Base-by-base conservation (phyloP, 2,888 invertebrate genomes). In the Tortricodes alternella region DNA sequence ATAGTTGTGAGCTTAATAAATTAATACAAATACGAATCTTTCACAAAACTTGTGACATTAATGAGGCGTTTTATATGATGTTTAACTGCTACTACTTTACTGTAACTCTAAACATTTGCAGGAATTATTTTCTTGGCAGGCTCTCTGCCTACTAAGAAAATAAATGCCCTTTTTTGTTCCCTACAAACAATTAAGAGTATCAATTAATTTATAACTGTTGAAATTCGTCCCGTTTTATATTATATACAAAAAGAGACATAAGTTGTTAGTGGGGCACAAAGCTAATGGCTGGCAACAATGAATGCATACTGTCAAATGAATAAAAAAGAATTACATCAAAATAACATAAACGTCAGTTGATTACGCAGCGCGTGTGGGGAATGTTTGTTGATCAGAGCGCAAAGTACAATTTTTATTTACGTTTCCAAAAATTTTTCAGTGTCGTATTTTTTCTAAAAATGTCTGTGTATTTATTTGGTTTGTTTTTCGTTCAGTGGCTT, bases 381-480 rank as follows among this genome's bases (percentile, higher is more conserved):
- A 16, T 16, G 64, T 63, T 27, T 18, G 59, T 60, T 53, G 56
- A 52, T 34, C 46, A n/a, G 46, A 55, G 44, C 62, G 27, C 13
- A 35, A 50, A 23, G 52, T 56, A 58, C 62, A 60, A n/a, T 46
- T 41, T 39, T 67, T 71, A 70, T 71, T 77, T 80, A 80, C 78
- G 70, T 63, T 63, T 61, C 55, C 41, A 53, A 63, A 70, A 66
- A 64, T 58, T 66, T 67, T 62, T 68, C 61, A 60, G 46, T 67
- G 65, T 68, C n/a, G 64, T 68, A 46, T 63, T 52, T 62, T 57
- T 60, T 59, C 44, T 53, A 55, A 66, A 59, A 57, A 62, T 64
- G 48, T 50, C 13, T 11, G 29, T 46, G 23, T 18, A 16, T 18
- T 19, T 35, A 48, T 57, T 35, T 24, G n/a, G 19, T 53, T 55